A percentile compares a stretch with the other conserved stretches of the same genome.
These are phyloP conservation scores for Asobara japonica DNA, from an alignment of 1,140 invertebrate species.

Conservation along the genomic window DNA sequence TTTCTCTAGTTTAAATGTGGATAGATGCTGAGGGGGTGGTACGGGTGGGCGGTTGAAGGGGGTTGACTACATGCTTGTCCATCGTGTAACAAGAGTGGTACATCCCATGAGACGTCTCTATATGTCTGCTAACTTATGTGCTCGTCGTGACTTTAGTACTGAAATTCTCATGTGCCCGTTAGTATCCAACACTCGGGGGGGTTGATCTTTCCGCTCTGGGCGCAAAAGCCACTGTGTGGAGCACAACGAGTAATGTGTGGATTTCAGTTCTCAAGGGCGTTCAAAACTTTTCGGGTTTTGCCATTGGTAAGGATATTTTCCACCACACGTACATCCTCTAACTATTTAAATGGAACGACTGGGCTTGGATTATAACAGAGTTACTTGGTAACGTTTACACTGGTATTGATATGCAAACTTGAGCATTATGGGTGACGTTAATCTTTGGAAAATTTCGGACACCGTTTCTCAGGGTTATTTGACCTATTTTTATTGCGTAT, in stretches of 20 bases:
- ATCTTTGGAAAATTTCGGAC: too few species aligned
- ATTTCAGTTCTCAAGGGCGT: conserved; percentile 38
- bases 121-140: conserved; percentile 12
- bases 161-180: background rate
- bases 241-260: conserved; percentile 33
- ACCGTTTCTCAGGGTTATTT: too few species aligned
- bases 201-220: background rate
- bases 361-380: conserved; percentile 13
- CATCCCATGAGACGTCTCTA: conserved; percentile 5
- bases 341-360: conserved; percentile 18
- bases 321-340: background rate
- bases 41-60: too few species aligned
- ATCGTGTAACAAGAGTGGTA: background rate
- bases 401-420: background rate
- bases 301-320: background rate
- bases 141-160: conserved; percentile 8
- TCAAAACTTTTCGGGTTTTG: conserved; percentile 32
- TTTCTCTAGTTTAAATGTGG: background rate
- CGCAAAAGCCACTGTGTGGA: conserved; percentile 17
- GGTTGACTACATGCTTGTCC: background rate
- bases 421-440: background rate
- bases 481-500: too few species aligned
- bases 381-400: background rate
- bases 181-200: background rate
- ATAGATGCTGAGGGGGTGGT: background rate